Base-by-base conservation (phyloP, 2,888 invertebrate genomes). In the Luffia ferchaultella region DNA sequence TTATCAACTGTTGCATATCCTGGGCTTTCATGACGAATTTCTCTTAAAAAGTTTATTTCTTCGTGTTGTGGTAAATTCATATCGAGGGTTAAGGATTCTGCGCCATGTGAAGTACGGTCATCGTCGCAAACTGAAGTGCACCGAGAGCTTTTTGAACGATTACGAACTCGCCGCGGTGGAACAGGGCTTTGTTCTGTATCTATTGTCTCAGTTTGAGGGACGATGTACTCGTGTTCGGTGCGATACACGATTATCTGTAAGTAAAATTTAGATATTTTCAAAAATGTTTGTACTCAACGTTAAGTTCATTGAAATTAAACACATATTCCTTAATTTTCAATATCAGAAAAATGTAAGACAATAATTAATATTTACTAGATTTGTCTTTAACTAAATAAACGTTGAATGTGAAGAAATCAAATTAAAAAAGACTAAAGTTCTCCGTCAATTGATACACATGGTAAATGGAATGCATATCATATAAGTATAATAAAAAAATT, bases 1-100 rank as follows among this genome's bases (percentile, higher is more conserved):
- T 93, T 93, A 52, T 92, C 92, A 45, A 94, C 90, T 20, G 90
- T 87, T 12, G 93, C 92, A 59, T 94, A 94, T 3, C 93, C 93
- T 18, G 85, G 86, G 54, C 80, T 83, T 49, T 83, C 83, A 16
- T 73, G 82, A 7, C 85, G 80, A 44, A 76, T 73, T 43, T 70
- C 67, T 54, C 76, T 75, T 17, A 73, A 76, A 2, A 71, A 56
- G 30, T 80, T 77, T 1, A 67, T 58, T 9, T 72, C 70, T 48
- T 72, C 74, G 12, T 61, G 54, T 9, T 64, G 65, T 20, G 70
- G 67, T 46, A 73, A 56, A 56, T 84, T 76, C 41, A 73, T 78
- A 61, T 87, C 87, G 20, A 87, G 71, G 9, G 76, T 79, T 45
- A 90, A 68, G 0, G 91, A 90, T 54, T 91, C 91, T 1, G 89